Evolutionary conservation across 2,113 vertebrate genomes (phyloP).

Genomic region (Sceloporus undulatus): DNA sequence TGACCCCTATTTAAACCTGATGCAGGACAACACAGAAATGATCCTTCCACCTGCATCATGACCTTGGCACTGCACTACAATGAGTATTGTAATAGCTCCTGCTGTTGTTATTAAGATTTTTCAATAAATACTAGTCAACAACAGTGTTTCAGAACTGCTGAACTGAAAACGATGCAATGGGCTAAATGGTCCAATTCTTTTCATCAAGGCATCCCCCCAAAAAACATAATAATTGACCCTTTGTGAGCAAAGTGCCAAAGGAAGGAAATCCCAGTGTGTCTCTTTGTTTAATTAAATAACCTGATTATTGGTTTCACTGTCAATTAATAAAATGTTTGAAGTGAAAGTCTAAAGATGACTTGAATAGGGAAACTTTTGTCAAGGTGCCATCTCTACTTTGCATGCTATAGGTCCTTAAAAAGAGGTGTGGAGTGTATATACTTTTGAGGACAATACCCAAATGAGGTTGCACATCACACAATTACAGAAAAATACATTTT

Average conservation of each 20-base stretch:
- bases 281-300: not conserved
- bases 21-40: not conserved
- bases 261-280: not conserved
- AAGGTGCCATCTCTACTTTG: too few species aligned
- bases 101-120: not conserved
- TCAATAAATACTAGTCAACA: not conserved
- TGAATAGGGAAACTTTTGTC: not conserved
- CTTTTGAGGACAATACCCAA: not conserved
- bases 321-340: not conserved
- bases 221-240: not conserved
- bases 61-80: not conserved
- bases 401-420: not conserved
- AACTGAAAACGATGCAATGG: not conserved
- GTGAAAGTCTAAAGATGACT: too few species aligned
- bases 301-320: not conserved
- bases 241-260: not conserved
- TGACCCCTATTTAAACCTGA: slow-evolving; percentile 13
- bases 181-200: not conserved
- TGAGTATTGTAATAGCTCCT: not conserved
- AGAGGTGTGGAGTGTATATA: not conserved
- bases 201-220: not conserved
- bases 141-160: not conserved
- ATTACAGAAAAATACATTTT: not conserved
- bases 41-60: not conserved
- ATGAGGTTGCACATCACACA: too few species aligned